Evolutionary conservation across 2,888 invertebrate genomes (phyloP), one percentile per base, ranked within the genome.

Genomic region (Dynastes tityus): DNA sequence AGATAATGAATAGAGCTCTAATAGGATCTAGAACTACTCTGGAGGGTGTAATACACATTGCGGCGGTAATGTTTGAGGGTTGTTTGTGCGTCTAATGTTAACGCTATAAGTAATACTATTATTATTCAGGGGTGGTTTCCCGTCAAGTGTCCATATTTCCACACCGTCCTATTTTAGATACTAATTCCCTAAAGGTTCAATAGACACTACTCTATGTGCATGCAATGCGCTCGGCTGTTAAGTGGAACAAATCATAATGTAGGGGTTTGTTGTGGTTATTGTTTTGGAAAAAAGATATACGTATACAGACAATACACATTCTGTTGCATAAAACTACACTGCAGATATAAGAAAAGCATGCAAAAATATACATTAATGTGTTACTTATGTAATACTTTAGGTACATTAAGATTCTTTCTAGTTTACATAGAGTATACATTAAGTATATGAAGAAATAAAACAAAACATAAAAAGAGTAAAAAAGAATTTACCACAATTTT

Each of bases 131-230:
- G 79, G 76, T 74, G 73, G 74, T 65, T 74, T 65, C 53, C 64
- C 53, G 79, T 77, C 79, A 79, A 79, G 79, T 79, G 79, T 76
- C 40, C 76, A 51, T 32, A 53, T 76, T 79, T 53, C 79, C 77
- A 77, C 77, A 71, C 64, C n/a, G 63, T 16, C 16, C 32, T 63
- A 63, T 63, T 63, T 63, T 32, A 32, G 29, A 13, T 32, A 75
- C 45, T 78, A 75, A 78, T 75, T 76, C 78, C 76, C 78, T n/a
- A 22, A 77, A 27, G 76, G 76, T 51, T 68, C 13, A 51, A 51
- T 68, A 51, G 68, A 68, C 68, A 68, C 51, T 9, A 53, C 11
- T 68, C 27, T 58, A 22, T 27, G 22, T 9, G 45, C 16, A 51
- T 13, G 29, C 22, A 53, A 68, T 53, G 27, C 49, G 67, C 45